These are phyloP conservation scores for Porites rus DNA, from an alignment of 92 coral and sea anemone species.

Conservation along the genomic window DNA sequence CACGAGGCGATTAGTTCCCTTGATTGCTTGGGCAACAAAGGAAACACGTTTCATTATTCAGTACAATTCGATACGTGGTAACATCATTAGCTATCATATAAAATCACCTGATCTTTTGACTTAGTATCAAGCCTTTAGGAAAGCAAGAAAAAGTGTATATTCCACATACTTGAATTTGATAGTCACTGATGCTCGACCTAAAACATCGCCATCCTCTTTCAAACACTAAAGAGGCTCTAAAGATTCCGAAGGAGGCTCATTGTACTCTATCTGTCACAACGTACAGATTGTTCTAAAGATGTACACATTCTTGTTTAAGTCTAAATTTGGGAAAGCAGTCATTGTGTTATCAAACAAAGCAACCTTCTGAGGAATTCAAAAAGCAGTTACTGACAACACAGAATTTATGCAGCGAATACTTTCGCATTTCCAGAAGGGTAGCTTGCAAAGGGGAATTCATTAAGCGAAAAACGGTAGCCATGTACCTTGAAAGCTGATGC, in stretches of 20 bases:
- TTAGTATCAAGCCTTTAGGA: conserved; percentile 4
- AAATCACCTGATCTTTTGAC: background rate
- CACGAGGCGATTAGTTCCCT: conserved; percentile 4
- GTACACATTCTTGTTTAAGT: background rate
- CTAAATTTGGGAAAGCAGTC: background rate
- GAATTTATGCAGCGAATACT: background rate
- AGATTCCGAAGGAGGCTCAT: conserved; percentile 27
- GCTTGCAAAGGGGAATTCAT: background rate
- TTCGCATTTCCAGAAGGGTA: background rate
- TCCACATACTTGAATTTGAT: background rate
- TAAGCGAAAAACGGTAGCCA: background rate
- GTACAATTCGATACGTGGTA: conserved; percentile 2
- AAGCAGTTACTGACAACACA: background rate
- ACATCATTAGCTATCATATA: conserved; percentile 19
- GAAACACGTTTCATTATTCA: conserved; percentile 7
- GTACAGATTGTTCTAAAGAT: background rate
- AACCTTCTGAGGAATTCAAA: background rate
- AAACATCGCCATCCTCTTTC: conserved; percentile 10
- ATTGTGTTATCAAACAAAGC: background rate
- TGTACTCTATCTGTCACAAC: conserved; percentile 22
- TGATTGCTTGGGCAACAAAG: conserved; percentile 34
- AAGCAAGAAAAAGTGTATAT: background rate
- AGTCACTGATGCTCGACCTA: background rate
- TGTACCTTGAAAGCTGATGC: conserved; percentile 4
- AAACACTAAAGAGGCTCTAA: background rate